Base-by-base conservation (phyloP, 2,888 invertebrate species). In the Drosophila nigritarsus region DNA sequence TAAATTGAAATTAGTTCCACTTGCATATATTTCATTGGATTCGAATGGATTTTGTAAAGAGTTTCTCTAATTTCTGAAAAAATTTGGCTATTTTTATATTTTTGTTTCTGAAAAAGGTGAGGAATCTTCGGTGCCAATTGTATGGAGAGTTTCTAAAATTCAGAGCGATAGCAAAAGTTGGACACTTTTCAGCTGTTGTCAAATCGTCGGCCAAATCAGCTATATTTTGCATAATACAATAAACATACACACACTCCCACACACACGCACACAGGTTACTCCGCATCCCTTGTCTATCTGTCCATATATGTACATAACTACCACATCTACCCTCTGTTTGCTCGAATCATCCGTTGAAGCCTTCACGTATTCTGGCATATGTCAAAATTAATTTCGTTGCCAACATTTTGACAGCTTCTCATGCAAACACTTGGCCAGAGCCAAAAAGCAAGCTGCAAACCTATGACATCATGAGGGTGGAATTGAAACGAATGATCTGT, bases 341-440 rank as follows among this genome's bases (percentile, higher is more conserved):
- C 18, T 9, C 30, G 30, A 54, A 55, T 60, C 65, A 56, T 49
- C 59, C 65, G 75, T 59, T 62, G 71, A 64, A 67, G 62, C 56
- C 89, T 69, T 87, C 82, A 85, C 79, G 80, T 80, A 75, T 87
- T 89, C 79, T 85, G 85, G 87, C 85, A 89, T 77, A 77, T 89
- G 85, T 89, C 85, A 85, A 89, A 89, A 89, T 87, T 85, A 85
- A 85, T 85, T 83, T 84, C 74, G 75, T 74, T 77, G 75, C 73
- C 77, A 89, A 84, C 89, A 82, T 85, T 85, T 87, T 85, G 85
- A 87, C 87, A 89, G 87, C 72, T 82, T 87, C 79, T 89, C 89
- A 81, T 77, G 77, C 80, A 74, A 85, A 74, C 87, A 74, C 81
- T 80, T 77, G 78, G 80, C 72, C 71, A 64, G 48, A 42, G 32